phyloP scores from a whole-genome alignment of 2,113 vertebrate genomes.

The Ibidorhyncha struthersii region DNA sequence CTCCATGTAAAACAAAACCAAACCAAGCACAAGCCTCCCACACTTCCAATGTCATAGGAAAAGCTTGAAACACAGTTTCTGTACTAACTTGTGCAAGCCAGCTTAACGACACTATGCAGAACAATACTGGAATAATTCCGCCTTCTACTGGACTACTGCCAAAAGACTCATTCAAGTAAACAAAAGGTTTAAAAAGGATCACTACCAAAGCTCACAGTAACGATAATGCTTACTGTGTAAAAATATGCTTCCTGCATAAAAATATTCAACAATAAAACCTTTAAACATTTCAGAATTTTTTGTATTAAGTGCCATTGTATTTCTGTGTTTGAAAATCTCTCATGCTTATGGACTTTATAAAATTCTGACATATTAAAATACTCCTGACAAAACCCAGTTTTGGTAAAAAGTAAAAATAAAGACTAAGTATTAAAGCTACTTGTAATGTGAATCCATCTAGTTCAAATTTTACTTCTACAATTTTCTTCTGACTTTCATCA shows the following conservation, averaged over 20 bases:
- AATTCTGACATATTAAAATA: not conserved
- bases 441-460: not conserved
- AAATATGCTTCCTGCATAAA: not conserved
- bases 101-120: not conserved
- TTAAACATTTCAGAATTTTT: not conserved
- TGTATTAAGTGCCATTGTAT: not conserved
- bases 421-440: not conserved
- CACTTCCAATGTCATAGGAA: not conserved
- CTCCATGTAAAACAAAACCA: not conserved
- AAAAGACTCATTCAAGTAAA: slow-evolving; percentile 17
- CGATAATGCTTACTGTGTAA: not conserved
- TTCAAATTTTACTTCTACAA: not conserved
- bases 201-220: not conserved
- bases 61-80: not conserved
- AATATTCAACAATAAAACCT: not conserved
- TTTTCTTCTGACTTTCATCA: not conserved
- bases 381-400: not conserved
- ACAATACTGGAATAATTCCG: not conserved
- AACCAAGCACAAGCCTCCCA: not conserved
- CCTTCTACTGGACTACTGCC: not conserved
- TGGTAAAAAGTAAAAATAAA: not conserved
- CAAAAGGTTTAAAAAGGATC: slow-evolving; percentile 50
- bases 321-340: not conserved
- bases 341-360: not conserved
- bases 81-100: not conserved